A percentile compares a stretch with the other conserved stretches of the same genome.
These are phyloP conservation scores for Whitmania pigra DNA, from an alignment of 1,140 invertebrate species.

Conservation along the genomic window DNA sequence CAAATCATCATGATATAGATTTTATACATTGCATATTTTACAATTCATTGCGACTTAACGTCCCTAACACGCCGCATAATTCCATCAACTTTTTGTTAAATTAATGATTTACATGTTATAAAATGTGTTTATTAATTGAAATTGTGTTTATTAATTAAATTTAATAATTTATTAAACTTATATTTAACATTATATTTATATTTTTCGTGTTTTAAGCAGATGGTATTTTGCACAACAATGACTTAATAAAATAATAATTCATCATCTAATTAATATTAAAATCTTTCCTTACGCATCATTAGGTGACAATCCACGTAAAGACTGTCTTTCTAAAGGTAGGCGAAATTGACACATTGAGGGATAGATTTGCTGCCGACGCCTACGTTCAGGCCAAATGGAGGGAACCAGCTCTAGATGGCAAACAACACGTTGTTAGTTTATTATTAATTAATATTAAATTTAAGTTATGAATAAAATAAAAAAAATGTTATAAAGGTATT, in stretches of 20 bases:
- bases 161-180: no score
- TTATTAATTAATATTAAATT: neutral
- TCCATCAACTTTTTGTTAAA: neutral
- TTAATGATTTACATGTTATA: neutral
- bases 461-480: neutral
- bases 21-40: no score
- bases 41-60: neutral
- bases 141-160: no score
- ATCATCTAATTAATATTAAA: neutral
- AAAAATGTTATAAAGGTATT: neutral
- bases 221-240: no score
- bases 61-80: neutral
- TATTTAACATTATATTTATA: no score
- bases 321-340: neutral
- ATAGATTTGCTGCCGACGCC: constrained; percentile 40
- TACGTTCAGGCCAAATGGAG: constrained; percentile 39
- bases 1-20: no score
- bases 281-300: neutral
- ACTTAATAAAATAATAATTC: no score
- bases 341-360: constrained; percentile 38
- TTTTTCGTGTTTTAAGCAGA: no score
- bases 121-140: no score
- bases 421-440: constrained; percentile 13
- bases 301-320: neutral
- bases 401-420: constrained; percentile 35